Evolutionary conservation across 2,888 invertebrate genomes (phyloP).

Genomic region (Tridacna crocea): DNA sequence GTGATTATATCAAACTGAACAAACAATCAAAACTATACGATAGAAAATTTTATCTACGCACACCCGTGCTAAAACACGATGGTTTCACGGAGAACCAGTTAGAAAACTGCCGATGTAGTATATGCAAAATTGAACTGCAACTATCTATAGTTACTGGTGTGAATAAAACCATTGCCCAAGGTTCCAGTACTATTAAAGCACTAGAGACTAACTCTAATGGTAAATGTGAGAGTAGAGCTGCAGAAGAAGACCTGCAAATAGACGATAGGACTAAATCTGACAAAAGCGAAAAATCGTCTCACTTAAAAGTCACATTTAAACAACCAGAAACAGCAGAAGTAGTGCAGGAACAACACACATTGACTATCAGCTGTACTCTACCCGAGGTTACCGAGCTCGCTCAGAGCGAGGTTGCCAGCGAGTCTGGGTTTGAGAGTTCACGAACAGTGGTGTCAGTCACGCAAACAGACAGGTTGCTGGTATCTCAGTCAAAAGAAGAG

Average conservation of each 20-base stretch:
- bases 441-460: conserved; percentile 26
- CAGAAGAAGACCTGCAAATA: not conserved
- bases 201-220: not conserved
- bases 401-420: conserved; percentile 35
- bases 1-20: conserved; percentile 66
- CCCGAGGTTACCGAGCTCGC: conserved; percentile 52
- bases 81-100: conserved; percentile 48
- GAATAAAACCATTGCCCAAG: not conserved
- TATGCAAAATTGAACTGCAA: conserved; percentile 73
- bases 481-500: too few species aligned
- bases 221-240: not conserved
- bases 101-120: conserved; percentile 69
- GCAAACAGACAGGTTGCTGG: not conserved
- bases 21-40: conserved; percentile 67
- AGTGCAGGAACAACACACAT: conserved; percentile 38
- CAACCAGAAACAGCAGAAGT: conserved; percentile 39
- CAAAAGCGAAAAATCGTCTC: not conserved
- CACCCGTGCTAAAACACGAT: conserved; percentile 62
- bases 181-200: not conserved
- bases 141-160: conserved; percentile 62
- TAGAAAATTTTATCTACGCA: conserved; percentile 70
- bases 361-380: conserved; percentile 59
- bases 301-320: conserved; percentile 48
- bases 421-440: conserved; percentile 59
- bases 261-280: not conserved